Conservation (phyloP, 1,140 invertebrate genomes). For the Charaxes varanes region DNA sequence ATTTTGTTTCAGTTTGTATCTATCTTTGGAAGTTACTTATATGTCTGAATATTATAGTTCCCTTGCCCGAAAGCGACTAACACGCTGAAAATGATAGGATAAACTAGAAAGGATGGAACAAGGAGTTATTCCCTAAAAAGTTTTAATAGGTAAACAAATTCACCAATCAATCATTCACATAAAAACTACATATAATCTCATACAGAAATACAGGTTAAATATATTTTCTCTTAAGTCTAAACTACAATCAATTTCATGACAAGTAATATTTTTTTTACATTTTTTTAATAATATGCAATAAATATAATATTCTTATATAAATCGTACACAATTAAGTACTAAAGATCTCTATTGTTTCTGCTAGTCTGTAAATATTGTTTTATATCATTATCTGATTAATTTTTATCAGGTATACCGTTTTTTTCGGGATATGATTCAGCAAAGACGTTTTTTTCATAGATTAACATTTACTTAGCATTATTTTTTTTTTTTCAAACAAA, state of each 20-base stretch:
- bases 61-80: too few relatives aligned
- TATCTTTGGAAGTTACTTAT: too few relatives aligned
- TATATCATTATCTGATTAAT: constrained; percentile 48
- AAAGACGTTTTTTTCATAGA: constrained; percentile 18
- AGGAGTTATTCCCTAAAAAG: constrained; percentile 50
- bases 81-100: too few relatives aligned
- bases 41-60: too few relatives aligned
- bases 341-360: constrained; percentile 38
- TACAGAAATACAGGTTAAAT: constrained; percentile 73
- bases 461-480: neutral
- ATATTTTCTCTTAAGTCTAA: constrained; percentile 66
- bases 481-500: constrained; percentile 14
- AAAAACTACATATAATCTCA: constrained; percentile 74
- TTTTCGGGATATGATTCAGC: constrained; percentile 60
- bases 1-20: too few relatives aligned
- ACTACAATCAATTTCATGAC: constrained; percentile 64
- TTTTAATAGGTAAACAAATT: constrained; percentile 60
- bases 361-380: constrained; percentile 62
- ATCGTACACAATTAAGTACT: constrained; percentile 45
- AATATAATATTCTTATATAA: constrained; percentile 62
- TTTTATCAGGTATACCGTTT: constrained; percentile 66
- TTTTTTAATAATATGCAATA: constrained; percentile 64
- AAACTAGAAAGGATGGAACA: constrained; percentile 11
- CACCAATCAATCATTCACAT: constrained; percentile 66
- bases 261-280: constrained; percentile 65